Evolutionary conservation across 2,888 invertebrate species (phyloP), one percentile per base, ranked within the genome.

Genomic region (Nebria salina): DNA sequence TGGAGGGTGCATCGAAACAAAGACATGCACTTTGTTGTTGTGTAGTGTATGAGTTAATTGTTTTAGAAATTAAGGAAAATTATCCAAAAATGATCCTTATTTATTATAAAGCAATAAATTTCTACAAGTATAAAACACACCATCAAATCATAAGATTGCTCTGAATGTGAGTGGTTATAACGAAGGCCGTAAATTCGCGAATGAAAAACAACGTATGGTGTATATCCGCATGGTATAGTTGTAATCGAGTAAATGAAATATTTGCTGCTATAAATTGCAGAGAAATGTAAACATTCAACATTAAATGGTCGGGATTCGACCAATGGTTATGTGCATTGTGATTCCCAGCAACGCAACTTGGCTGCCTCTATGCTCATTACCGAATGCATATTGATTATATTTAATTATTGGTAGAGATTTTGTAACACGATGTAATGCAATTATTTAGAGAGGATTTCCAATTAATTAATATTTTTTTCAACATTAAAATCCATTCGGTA

Each of bases 371-470:
- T 34, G 1, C 34, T 34, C 34, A 34, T 72, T 72, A 72, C n/a
- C 25, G 13, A 72, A 72, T 72, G 13, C 72, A 72, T 34, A 72
- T 20, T 78, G 78, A 78, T 78, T 73, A 65, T 26, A 74, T 78
- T 78, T 65, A 41, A 78, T 78, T 72, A 72, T 72, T 15, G 78
- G 41, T 20, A 13, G 75, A 25, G 74, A 79, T 68, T 79, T 75
- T 75, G n/a, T 54, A 54, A 25, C 5, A 13, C 26, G 26, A 72
- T 8, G 43, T 68, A 54, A 75, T 79, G 79, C 68, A 79, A 79
- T 79, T 79, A 79, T 79, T 79, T 75, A 75, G 68, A 79, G 75
- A 75, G 79, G 75, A 79, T 79, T 79, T 75, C 26, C 68, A 79
- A 79, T 74, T 79, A 79, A 79, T 79, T 72, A 72, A 72, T 72